A percentile compares a stretch with the other conserved stretches of the same genome.
Conservation (phyloP, 2,797 vertebrate genomes). For the Pangasius macronema region DNA sequence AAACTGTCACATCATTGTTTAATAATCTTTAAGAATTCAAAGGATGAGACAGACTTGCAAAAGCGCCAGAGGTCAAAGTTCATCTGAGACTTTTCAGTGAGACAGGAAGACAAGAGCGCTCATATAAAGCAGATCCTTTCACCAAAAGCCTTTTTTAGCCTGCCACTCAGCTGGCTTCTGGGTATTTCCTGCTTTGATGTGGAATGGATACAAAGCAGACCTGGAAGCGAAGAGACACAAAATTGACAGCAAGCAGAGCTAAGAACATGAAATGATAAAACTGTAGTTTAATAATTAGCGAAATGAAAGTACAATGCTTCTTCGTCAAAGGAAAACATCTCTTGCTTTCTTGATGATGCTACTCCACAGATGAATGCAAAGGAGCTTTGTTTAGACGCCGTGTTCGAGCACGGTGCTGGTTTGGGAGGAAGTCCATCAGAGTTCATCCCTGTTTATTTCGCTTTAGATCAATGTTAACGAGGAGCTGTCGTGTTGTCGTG, state of each 20-base stretch:
- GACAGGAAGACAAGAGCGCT: background rate
- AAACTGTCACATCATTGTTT: conserved; percentile 11
- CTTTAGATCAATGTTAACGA: conserved; percentile 39
- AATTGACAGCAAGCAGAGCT: background rate
- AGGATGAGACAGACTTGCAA: background rate
- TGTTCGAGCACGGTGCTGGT: background rate
- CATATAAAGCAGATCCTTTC: conserved; percentile 22
- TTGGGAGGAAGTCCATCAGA: conserved; percentile 10
- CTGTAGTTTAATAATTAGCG: background rate
- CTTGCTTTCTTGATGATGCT: background rate
- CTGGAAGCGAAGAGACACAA: conserved; percentile 4
- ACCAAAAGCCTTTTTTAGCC: background rate
- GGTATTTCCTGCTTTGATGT: conserved; percentile 41
- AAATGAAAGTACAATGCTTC: background rate
- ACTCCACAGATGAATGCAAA: background rate
- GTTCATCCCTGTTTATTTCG: conserved; percentile 31
- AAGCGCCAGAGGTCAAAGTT: background rate
- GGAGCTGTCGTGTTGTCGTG: conserved; percentile 9
- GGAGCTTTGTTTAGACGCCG: background rate
- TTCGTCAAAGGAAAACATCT: background rate
- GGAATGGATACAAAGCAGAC: conserved; percentile 14
- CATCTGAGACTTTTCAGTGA: background rate
- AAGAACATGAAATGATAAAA: background rate
- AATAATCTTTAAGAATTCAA: background rate
- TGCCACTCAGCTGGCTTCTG: conserved; percentile 2